phyloP scores from a whole-genome alignment of 2,888 invertebrate genomes.

The Chironomus riparius region DNA sequence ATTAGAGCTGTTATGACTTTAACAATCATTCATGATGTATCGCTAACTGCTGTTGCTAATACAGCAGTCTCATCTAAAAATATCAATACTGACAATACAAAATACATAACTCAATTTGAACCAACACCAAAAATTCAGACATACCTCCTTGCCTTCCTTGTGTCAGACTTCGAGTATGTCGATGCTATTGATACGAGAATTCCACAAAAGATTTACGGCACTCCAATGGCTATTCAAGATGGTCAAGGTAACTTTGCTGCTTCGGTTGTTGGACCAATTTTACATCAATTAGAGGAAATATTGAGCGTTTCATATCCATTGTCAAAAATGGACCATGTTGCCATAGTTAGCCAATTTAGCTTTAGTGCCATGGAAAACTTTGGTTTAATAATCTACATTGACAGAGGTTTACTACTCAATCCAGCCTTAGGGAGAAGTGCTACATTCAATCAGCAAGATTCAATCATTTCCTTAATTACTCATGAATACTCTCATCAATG shows the following conservation, averaged over 20 bases:
- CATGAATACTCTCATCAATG: neutral
- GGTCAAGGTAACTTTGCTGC: neutral
- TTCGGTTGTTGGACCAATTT: neutral
- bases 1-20: neutral
- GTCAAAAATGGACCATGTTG: constrained; percentile 2
- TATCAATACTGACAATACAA: no score
- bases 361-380: constrained; percentile 7
- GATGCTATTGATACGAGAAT: neutral
- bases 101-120: neutral
- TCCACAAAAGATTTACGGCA: neutral
- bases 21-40: neutral
- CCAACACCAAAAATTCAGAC: neutral
- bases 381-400: neutral
- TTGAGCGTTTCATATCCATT: neutral
- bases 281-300: neutral
- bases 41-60: no score
- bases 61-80: no score
- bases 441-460: neutral
- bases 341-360: neutral
- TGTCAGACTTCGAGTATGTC: neutral
- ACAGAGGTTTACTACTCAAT: neutral
- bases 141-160: constrained; percentile 4
- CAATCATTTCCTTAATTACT: neutral
- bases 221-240: neutral
- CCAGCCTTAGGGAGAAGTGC: neutral